phyloP scores from a whole-genome alignment of 2,797 vertebrate species.

The Myotis planiceps region DNA sequence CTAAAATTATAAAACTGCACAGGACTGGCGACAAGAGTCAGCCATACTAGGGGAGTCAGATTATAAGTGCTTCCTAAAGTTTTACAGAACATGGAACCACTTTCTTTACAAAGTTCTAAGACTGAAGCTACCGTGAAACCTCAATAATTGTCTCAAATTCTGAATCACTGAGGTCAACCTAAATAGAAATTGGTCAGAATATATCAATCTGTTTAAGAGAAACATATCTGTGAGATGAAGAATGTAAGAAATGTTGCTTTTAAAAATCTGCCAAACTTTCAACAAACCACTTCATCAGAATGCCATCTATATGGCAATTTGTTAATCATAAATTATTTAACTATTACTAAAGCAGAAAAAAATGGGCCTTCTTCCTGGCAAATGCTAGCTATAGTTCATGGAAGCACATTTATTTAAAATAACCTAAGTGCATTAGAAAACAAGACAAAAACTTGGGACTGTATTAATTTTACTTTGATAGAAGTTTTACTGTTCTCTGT shows the following conservation, averaged over 20 bases:
- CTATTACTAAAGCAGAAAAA: slow-evolving; percentile 46
- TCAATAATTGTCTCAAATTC: slow-evolving; percentile 44
- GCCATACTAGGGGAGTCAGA: slow-evolving; percentile 85
- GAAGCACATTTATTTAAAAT: slow-evolving; percentile 39
- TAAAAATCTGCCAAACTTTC: slow-evolving; percentile 19
- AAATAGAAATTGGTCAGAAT: slow-evolving; percentile 22
- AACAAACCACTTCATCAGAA: slow-evolving; percentile 34
- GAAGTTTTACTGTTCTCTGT: slow-evolving; percentile 37
- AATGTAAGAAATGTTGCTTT: slow-evolving; percentile 22
- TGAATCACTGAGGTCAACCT: slow-evolving; percentile 35
- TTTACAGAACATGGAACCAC: slow-evolving; percentile 75
- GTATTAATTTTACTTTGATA: not conserved
- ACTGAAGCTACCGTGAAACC: slow-evolving; percentile 57
- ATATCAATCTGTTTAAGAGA: slow-evolving; percentile 24
- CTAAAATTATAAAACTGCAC: slow-evolving; percentile 88
- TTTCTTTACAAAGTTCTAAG: slow-evolving; percentile 78
- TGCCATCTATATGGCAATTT: slow-evolving; percentile 18
- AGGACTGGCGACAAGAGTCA: slow-evolving; percentile 87
- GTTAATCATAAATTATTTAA: slow-evolving; percentile 43
- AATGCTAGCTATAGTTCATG: not conserved
- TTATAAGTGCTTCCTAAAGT: slow-evolving; percentile 81
- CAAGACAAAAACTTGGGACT: not conserved
- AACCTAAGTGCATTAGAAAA: not conserved
- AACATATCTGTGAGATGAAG: slow-evolving; percentile 50
- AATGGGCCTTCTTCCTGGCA: not conserved